phyloP scores from a whole-genome alignment of 1,140 invertebrate genomes.

The Lethrus apterus region DNA sequence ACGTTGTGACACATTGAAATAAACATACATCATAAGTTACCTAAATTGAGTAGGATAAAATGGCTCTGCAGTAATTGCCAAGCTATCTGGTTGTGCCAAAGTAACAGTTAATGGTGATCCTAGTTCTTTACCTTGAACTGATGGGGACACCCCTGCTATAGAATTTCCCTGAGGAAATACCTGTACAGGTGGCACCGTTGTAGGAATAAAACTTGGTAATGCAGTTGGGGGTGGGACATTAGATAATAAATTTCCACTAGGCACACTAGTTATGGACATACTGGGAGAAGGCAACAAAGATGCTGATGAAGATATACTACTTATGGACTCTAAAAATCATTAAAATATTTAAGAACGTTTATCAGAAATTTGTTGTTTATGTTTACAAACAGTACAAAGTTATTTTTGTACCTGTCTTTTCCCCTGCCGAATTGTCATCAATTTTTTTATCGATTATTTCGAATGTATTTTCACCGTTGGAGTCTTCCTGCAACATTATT shows the following conservation, averaged over 20 bases:
- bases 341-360: constrained; percentile 3
- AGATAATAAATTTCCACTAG: constrained; percentile 47
- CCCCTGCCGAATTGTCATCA: constrained; percentile 23
- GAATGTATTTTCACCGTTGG: constrained; percentile 42
- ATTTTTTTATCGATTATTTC: constrained; percentile 44
- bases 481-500: constrained; percentile 41
- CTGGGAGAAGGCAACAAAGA: constrained; percentile 33
- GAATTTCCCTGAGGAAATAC: too few relatives aligned
- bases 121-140: too few relatives aligned
- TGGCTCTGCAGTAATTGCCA: constrained; percentile 21
- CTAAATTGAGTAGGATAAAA: constrained; percentile 37
- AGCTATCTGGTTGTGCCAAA: too few relatives aligned
- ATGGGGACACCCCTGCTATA: too few relatives aligned
- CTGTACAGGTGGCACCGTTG: background rate
- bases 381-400: constrained; percentile 2
- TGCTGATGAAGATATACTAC: constrained; percentile 31
- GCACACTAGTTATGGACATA: constrained; percentile 23
- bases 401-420: constrained; percentile 24
- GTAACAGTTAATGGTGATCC: too few relatives aligned
- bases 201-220: constrained; percentile 46
- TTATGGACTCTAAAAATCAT: constrained; percentile 26
- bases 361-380: background rate
- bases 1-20: background rate
- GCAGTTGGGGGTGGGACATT: constrained; percentile 50
- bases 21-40: constrained; percentile 19